Base-by-base conservation (phyloP, 2,797 vertebrate genomes). In the Sphaeramia orbicularis region DNA sequence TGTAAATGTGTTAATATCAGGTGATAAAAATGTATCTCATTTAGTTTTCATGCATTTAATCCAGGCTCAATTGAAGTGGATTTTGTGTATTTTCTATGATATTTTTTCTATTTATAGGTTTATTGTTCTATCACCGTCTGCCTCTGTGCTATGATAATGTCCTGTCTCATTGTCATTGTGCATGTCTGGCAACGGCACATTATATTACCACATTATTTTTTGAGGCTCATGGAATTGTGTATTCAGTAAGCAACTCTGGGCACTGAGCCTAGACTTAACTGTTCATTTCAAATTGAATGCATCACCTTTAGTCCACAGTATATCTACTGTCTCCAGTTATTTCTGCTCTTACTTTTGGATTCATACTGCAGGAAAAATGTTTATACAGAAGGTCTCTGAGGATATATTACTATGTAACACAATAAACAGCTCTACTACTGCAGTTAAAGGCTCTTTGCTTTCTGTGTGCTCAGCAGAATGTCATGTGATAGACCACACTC, bases 171-270 rank as follows among this genome's bases (percentile, higher is more conserved):
- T 71, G 48, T 74, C 73, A 70, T 74, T 81, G 49, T 86, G 55
- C 43, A 16, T 35, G 36, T 57, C 78, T 83, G 79, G 68, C 77
- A 66, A 15, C 27, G 52, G 60, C 74, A 55, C 72, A 68, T 86
- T 65, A 50, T 48, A 69, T 86, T 70, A 59, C 49, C 69, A 74
- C 67, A 75, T 76, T 60, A 48, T 80, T 76, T 43, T 84, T 60
- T 72, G 18, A 79, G 65, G 48, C 73, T 80, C 30, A 53, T 72
- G 55, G 80, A 64, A 84, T 61, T 76, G 68, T 59, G 43, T 71
- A 64, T 76, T 83, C 74, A 57, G 57, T 75, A 47, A 81, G 67
- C 55, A 65, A 41, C 54, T 75, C 71, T 77, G 86, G 86, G 84
- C 78, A 65, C 52, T 55, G 63, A 82, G 86, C 87, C 83, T 74